Conservation (phyloP, 2,113 vertebrate species). For the Hemibagrus wyckioides region DNA sequence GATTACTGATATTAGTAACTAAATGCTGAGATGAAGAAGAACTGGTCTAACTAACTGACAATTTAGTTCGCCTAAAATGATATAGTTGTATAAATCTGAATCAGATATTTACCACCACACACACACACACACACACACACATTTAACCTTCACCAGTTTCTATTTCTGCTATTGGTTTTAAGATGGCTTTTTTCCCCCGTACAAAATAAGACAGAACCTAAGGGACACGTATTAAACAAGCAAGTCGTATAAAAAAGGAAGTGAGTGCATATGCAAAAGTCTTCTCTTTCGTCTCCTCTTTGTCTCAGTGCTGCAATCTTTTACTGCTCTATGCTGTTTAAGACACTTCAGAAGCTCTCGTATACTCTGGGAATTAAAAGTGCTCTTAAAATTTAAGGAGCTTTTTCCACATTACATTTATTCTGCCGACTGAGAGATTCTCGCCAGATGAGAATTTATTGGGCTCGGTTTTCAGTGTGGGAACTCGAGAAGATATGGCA, state of each 20-base stretch:
- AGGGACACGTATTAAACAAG: not conserved
- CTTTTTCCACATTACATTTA: not conserved
- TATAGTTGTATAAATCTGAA: no score
- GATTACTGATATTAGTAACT: no score
- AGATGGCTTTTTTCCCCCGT: no score
- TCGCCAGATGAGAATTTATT: not conserved
- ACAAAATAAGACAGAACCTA: not conserved
- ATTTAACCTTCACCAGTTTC: not conserved
- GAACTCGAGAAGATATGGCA: not conserved
- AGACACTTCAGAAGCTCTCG: not conserved
- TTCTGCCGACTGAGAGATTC: not conserved
- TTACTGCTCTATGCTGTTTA: not conserved
- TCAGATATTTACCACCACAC: no score
- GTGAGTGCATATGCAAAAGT: no score
- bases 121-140: not conserved
- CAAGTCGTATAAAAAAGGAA: no score
- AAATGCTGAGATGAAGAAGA: no score
- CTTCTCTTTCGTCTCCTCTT: no score
- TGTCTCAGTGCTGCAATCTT: not conserved
- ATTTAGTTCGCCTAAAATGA: not conserved
- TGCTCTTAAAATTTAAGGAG: not conserved
- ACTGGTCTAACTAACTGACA: no score
- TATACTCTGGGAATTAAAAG: not conserved
- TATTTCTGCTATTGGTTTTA: not conserved
- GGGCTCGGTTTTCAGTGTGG: not conserved